These are phyloP conservation scores for Pantherophis alleghaniensis DNA, from an alignment of 2,797 vertebrate species.

Conservation along the genomic window DNA sequence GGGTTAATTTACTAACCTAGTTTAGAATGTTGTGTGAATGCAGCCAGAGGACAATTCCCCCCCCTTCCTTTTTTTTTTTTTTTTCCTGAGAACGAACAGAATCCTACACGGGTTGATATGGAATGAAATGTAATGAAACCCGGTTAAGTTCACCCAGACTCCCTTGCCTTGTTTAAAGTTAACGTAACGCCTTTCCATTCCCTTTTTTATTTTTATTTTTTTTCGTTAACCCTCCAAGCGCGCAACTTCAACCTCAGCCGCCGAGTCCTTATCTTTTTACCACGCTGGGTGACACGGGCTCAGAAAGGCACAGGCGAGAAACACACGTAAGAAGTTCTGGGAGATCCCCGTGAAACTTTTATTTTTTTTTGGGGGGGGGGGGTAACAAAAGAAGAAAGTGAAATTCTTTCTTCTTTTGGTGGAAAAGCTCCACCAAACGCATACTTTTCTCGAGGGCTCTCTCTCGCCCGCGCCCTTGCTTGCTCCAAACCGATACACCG, in stretches of 20 bases:
- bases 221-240: neutral
- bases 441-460: neutral
- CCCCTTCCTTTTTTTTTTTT: fast-evolving
- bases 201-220: neutral
- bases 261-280: neutral
- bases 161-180: neutral
- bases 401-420: too few species aligned
- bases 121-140: neutral
- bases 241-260: neutral
- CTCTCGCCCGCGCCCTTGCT: too few species aligned
- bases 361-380: too few species aligned
- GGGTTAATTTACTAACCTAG: neutral
- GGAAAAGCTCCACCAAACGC: neutral
- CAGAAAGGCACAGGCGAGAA: neutral
- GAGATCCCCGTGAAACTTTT: neutral
- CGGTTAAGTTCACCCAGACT: neutral
- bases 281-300: neutral
- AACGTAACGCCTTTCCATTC: neutral
- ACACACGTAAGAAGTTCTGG: neutral
- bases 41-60: neutral
- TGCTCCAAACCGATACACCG: neutral
- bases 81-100: too few species aligned
- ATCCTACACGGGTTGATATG: neutral
- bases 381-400: neutral
- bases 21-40: neutral